Evolutionary conservation across 2,113 vertebrate species (phyloP), one percentile per base, ranked within the genome.

Genomic region (Eolophus roseicapilla): DNA sequence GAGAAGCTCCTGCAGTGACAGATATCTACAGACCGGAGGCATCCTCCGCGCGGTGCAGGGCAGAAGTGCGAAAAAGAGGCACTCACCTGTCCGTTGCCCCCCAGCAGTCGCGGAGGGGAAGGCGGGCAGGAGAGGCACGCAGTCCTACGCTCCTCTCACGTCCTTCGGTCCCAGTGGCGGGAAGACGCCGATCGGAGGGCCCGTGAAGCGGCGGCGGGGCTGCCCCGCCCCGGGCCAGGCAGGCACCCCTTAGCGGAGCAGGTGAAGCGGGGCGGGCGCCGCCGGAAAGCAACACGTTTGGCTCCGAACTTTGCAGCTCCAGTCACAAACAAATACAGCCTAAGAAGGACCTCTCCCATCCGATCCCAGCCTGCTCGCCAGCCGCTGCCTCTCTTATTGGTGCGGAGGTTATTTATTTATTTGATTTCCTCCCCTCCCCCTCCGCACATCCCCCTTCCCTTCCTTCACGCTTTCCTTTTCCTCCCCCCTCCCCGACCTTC

Each of bases 271-370:
- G 74, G 94, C 64, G 21, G 91, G 75, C 29, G 88, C 85, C 63
- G n/a, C 7, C 74, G 18, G 91, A 70, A 92, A 96, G 97, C 97
- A 97, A 97, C 97, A 97, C 97, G 97, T 97, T 94, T 88, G 91
- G 94, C 78, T 95, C 94, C 86, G 94, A 98, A 98, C 98, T 98
- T 98, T 96, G 70, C 97, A 65, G 97, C 92, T 93, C 93, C 94
- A 17, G 97, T 94, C 97, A 92, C 96, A 96, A 73, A 97, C 77
- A 92, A 93, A 92, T 14, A 60, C 59, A 92, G 86, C 86, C 91
- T 64, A 35, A 33, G 49, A 62, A 91, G 21, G 76, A 90, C 86
- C 88, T 90, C 82, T 95, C 94, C 91, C 93, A 94, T 79, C 91
- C 62, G 88, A 94, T 90, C 82, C 82, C 79, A 90, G 79, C 67